Evolutionary conservation across 2,797 vertebrate genomes (phyloP), one percentile per base, ranked within the genome.

Genomic region (Gymnoscopelus microlampas): DNA sequence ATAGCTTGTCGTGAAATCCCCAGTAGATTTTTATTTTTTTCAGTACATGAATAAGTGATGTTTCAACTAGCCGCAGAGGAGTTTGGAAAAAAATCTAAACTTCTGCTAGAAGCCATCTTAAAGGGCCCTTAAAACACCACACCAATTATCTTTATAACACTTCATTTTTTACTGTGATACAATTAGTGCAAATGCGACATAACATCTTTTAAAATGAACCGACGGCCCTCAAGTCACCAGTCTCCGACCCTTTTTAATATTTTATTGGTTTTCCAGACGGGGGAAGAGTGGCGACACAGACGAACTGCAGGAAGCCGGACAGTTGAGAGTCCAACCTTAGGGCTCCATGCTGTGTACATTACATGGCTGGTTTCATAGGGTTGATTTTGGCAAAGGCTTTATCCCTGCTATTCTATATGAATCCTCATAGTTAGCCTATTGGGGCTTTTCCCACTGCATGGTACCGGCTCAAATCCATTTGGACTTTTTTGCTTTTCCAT

Each of bases 71-170:
- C 39, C 58, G 29, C 26, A 51, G 50, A 63, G 26, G 48, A 19
- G 61, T 44, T 44, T 2, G 15, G 11, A 66, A n/a, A 66, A n/a
- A 62, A 59, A 50, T 68, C 3, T 54, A 74, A 56, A 54, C 50
- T 55, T 54, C 12, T 23, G 54, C 54, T 65, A 60, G 57, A 65
- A 68, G 63, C 51, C 68, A 39, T 8, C 26, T 63, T 39, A 23
- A 39, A 57, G 63, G 69, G 55, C 68, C 59, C 53, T 56, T 11
- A 54, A 32, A 2, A 29, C 57, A 49, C 29, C 1, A 49, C 26
- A 51, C 47, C 49, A 51, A 48, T 70, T 56, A 68, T 77, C 57
- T 77, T 81, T 70, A 65, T 61, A 63, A 24, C 14, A 26, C 70
- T 67, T 76, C 35, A 66, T 60, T 70, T 51, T 51, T 68, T 44